Conservation (phyloP, 1,140 invertebrate species). For the Drosophila bocki region DNA sequence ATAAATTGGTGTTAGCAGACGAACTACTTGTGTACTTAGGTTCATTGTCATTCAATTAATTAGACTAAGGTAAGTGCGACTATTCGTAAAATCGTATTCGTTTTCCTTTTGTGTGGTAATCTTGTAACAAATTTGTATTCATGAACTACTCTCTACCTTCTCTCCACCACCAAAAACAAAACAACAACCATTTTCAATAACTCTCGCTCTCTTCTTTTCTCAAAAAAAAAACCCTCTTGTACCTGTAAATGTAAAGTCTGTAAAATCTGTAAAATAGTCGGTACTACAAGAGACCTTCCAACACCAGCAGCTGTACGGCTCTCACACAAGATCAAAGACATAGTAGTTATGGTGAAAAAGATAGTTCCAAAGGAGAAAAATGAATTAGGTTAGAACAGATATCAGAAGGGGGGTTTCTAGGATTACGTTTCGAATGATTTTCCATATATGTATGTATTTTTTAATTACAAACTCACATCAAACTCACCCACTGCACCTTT, state of each 20-base stretch:
- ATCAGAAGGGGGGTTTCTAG: constrained; percentile 1
- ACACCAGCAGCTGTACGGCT: constrained; percentile 1
- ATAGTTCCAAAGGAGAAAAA: background rate
- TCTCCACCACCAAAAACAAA: constrained; percentile 22
- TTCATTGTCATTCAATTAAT: constrained; percentile 45
- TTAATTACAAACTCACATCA: constrained; percentile 39
- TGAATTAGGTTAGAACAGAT: constrained; percentile 1
- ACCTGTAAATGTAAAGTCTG: constrained; percentile 17
- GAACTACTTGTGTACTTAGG: constrained; percentile 49
- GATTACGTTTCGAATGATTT: constrained; percentile 38
- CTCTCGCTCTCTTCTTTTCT: constrained; percentile 29
- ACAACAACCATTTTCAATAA: constrained; percentile 47
- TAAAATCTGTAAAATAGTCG: constrained; percentile 9
- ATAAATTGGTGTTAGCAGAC: constrained; percentile 56
- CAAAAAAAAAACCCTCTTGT: constrained; percentile 1
- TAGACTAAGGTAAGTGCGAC: constrained; percentile 74
- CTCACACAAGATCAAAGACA: constrained; percentile 27
- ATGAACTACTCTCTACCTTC: constrained; percentile 41
- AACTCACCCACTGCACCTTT: constrained; percentile 68
- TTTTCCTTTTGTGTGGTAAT: constrained; percentile 65
- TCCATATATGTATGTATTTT: constrained; percentile 24
- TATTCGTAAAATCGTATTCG: constrained; percentile 49
- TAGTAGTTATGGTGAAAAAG: background rate
- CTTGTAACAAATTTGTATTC: constrained; percentile 69
- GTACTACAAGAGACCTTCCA: constrained; percentile 10